Conservation (phyloP, 2,113 vertebrate species). For the Pionites leucogaster region DNA sequence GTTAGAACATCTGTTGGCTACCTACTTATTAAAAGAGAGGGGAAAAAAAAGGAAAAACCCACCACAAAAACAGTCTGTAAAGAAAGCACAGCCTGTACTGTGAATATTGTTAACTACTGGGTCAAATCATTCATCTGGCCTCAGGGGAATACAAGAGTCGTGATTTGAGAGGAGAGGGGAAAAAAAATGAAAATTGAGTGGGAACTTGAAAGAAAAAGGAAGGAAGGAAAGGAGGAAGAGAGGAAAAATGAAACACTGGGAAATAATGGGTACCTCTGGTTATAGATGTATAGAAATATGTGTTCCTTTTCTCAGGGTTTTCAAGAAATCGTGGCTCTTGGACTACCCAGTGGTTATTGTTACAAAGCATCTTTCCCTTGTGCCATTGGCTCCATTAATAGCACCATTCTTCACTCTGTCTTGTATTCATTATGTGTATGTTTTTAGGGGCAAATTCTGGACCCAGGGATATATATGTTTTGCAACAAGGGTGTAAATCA, state of each 20-base stretch:
- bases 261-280: background rate
- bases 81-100: slow-evolving; percentile 5
- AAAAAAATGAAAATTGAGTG: background rate
- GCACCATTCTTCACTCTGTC: background rate
- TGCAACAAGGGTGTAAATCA: background rate
- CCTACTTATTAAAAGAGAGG: background rate
- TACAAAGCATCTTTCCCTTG: background rate
- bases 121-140: background rate
- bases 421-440: background rate
- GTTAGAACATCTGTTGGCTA: slow-evolving; percentile 21
- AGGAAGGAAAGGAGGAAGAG: background rate
- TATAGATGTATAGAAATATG: background rate
- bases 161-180: background rate
- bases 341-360: background rate
- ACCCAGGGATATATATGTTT: background rate
- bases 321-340: background rate
- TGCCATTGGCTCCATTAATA: background rate
- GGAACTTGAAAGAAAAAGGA: background rate
- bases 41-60: background rate
- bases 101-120: background rate
- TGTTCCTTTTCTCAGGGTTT: background rate
- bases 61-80: background rate
- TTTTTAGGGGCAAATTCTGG: background rate
- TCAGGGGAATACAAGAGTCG: background rate
- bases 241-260: background rate